Conservation (phyloP, 1,140 invertebrate genomes). For the Aphelenchoides fujianensis region DNA sequence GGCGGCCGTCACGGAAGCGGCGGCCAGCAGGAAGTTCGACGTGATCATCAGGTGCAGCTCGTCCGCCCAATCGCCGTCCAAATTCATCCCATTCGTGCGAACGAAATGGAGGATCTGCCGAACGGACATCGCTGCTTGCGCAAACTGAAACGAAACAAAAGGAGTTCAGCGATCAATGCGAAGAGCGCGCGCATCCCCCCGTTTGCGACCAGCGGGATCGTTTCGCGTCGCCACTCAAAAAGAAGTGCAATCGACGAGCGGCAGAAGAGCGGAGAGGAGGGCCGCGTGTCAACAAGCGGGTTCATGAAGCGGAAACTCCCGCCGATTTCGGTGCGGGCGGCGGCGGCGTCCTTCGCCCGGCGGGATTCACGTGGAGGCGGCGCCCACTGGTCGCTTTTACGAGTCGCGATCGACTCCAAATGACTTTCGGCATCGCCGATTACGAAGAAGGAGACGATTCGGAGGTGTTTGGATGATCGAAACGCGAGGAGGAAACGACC, state of each 20-base stretch:
- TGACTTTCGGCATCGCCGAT: too few relatives aligned
- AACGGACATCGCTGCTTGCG: conserved; percentile 3
- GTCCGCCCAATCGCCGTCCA: neutral
- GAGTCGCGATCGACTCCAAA: too few relatives aligned
- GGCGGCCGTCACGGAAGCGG: neutral
- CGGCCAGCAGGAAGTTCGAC: conserved; percentile 19
- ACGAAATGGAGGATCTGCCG: conserved; percentile 9
- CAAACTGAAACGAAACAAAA: neutral
- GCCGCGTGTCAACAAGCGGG: neutral
- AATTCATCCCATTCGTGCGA: neutral
- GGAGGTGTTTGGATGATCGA: too few relatives aligned
- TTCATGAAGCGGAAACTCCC: neutral
- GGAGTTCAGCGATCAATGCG: neutral
- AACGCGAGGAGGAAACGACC: too few relatives aligned
- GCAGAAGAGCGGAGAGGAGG: neutral
- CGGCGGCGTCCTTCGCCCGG: too few relatives aligned
- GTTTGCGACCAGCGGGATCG: neutral
- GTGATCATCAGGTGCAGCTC: conserved; percentile 5
- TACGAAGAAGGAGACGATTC: too few relatives aligned
- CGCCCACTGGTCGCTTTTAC: too few relatives aligned
- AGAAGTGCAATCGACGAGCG: neutral
- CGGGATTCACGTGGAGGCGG: too few relatives aligned
- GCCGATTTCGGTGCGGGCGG: too few relatives aligned
- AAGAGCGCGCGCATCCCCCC: neutral
- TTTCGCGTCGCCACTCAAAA: neutral